These are phyloP conservation scores for Thelaira solivaga DNA, from an alignment of 2,888 invertebrate genomes.

Conservation along the genomic window DNA sequence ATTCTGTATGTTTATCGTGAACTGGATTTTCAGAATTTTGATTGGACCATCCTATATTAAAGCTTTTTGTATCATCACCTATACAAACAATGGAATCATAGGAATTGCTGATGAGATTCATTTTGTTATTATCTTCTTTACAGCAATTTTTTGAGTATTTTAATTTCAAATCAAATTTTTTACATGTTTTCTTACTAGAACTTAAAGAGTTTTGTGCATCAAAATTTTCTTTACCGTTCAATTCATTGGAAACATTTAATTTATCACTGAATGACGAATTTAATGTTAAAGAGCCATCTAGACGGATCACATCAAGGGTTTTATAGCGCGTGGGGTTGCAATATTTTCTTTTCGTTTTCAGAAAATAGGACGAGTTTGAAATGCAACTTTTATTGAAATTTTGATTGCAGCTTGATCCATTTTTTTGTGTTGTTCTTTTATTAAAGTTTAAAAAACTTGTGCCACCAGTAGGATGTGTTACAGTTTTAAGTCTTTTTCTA, in stretches of 20 bases:
- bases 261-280: neutral
- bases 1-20: too few relatives aligned
- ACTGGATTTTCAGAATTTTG: too few relatives aligned
- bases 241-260: too few relatives aligned
- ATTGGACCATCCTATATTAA: too few relatives aligned
- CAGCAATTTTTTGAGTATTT: neutral
- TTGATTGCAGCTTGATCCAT: neutral
- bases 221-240: neutral
- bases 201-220: neutral
- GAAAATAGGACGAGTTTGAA: neutral
- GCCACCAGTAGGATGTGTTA: neutral
- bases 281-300: neutral
- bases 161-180: neutral
- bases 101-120: neutral
- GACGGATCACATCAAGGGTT: neutral
- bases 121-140: neutral
- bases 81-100: too few relatives aligned
- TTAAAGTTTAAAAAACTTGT: neutral
- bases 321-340: conserved; percentile 8
- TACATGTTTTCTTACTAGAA: neutral
- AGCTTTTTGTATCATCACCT: neutral
- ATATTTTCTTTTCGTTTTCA: conserved; percentile 16
- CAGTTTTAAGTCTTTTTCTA: neutral
- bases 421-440: neutral
- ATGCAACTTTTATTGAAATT: neutral